Base-by-base conservation (phyloP, 2,113 vertebrate genomes). In the Xiphophorus maculatus region DNA sequence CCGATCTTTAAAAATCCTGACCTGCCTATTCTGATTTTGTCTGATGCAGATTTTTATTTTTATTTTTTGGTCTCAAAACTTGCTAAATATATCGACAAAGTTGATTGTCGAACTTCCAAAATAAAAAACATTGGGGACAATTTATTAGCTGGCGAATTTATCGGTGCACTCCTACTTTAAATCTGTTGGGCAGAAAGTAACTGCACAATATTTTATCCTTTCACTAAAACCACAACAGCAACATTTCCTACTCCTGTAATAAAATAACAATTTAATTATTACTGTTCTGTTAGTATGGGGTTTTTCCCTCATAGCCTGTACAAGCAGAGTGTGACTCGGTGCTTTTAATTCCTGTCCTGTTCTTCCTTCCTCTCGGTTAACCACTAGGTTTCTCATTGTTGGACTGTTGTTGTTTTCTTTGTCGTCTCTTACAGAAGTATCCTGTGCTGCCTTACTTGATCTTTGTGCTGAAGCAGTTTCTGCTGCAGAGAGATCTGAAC, bases 391-490 rank as follows among this genome's bases (percentile, higher is more conserved):
- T 74, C 63, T 83, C 37, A 71, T 54, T 71, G 61, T 25, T 3
- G 60, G 1, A 12, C 27, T 74, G 40, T 30, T 30, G 3, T 30
- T 30, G 3, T 30, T 30, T 8, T 7, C 37, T 29, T 71, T 58
- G 33, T 60, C 17, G 66, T 74, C 76, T 11, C 71, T 79, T 71
- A 66, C 89, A 95, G 95, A 94, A 89, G 90, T 95, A 94, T 81
- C 93, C 95, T 10, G 92, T 95, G 88, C 93, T 96, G 91, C 95
- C 95, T 92, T 95, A 95, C 85, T 90, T 96, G 89, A 95, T 96
- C 90, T 95, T 96, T 85, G 94, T 95, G 28, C 93, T 96, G 84
- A 96, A 96, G 91, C 95, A 96, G 92, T 96, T 96, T 72, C 93
- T 96, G 76, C 93, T 96, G 71, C 95, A 96, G 86, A 93, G 95